A percentile compares a stretch with the other conserved stretches of the same genome.
These are phyloP conservation scores for Porites cylindrica DNA, from an alignment of 92 coral and sea anemone species.

Conservation along the genomic window DNA sequence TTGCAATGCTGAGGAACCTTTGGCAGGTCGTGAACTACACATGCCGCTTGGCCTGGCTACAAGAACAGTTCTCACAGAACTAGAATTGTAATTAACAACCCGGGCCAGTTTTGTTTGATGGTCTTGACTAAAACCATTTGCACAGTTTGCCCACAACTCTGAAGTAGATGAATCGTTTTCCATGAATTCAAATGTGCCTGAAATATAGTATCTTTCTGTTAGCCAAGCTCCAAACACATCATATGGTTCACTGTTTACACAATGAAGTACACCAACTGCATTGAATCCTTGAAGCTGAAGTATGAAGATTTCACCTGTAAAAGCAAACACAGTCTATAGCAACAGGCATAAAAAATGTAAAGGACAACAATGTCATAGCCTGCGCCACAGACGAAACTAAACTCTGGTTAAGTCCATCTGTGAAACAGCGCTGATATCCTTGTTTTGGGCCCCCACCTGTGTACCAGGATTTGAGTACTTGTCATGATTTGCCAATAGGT, in stretches of 20 bases:
- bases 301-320: slow-evolving; percentile 82
- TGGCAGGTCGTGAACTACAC: not conserved
- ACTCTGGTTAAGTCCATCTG: too few species aligned
- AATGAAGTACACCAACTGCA: slow-evolving; percentile 44
- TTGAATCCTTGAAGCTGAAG: slow-evolving; percentile 46
- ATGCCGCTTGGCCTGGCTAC: slow-evolving; percentile 62
- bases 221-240: slow-evolving; percentile 94
- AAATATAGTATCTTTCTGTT: slow-evolving; percentile 69
- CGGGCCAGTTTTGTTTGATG: slow-evolving; percentile 62
- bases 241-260: slow-evolving; percentile 77
- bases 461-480: too few species aligned
- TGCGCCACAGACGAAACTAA: too few species aligned
- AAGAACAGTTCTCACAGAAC: slow-evolving; percentile 87
- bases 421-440: too few species aligned
- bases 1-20: not conserved
- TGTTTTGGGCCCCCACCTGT: too few species aligned
- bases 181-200: slow-evolving; percentile 79
- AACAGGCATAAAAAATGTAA: not conserved
- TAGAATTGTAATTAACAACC: slow-evolving; percentile 72
- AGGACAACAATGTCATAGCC: too few species aligned
- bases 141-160: slow-evolving; percentile 84
- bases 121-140: slow-evolving; percentile 6
- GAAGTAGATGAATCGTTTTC: slow-evolving; percentile 63
- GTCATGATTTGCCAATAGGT: too few species aligned
- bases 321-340: not conserved